A percentile compares a stretch with the other conserved stretches of the same genome.
Evolutionary conservation across 2,113 vertebrate species (phyloP).

Genomic region (Podiceps cristatus): DNA sequence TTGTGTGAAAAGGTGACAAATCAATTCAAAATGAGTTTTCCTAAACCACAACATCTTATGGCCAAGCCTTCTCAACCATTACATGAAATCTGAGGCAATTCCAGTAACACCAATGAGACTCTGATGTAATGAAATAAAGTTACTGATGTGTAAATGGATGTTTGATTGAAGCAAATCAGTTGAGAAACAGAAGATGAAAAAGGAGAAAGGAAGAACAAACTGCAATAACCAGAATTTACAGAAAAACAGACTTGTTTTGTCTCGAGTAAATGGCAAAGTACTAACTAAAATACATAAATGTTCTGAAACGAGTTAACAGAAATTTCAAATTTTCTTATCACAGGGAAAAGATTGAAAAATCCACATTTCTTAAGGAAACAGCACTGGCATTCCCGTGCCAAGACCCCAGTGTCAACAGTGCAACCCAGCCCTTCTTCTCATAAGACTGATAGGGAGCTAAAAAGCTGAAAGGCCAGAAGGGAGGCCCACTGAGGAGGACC

Average conservation of each 20-base stretch:
- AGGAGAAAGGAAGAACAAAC: neutral
- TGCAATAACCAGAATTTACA: neutral
- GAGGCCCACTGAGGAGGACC: neutral
- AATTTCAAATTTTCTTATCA: neutral
- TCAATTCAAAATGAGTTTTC: neutral
- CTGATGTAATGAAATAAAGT: neutral
- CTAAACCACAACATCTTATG: neutral
- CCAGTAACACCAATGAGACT: neutral
- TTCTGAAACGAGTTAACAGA: neutral
- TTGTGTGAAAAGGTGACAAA: neutral
- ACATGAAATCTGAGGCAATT: neutral
- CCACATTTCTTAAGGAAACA: neutral
- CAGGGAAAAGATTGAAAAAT: neutral
- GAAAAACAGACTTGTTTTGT: neutral
- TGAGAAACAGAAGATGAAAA: neutral
- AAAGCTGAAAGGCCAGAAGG: accelerated
- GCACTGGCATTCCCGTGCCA: neutral
- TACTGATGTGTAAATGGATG: neutral
- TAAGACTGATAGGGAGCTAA: neutral
- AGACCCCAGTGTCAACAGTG: neutral
- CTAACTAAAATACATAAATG: neutral
- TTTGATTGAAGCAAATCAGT: neutral
- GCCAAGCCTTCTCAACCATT: neutral
- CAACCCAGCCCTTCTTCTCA: neutral
- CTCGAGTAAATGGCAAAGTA: neutral